Percentiles rank a stretch among this genome's conserved stretches.
Conservation (phyloP, 53 echinoderm and acorn worm species). For the Paracentrotus lividus region DNA sequence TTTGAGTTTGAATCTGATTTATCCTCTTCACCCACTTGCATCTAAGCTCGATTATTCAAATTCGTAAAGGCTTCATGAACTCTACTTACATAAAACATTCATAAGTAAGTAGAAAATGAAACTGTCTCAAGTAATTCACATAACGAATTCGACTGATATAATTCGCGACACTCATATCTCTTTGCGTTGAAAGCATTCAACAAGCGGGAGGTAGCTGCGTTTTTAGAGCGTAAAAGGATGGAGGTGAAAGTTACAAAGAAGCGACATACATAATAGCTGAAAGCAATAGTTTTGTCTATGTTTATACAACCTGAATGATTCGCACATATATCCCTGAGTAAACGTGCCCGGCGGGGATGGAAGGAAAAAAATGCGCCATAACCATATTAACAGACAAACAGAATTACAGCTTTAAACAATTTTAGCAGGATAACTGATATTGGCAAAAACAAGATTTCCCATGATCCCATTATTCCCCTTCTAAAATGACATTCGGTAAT, state of each 20-base stretch:
- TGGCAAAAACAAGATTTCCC: not conserved
- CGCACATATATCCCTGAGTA: not conserved
- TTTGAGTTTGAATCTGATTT: too few relatives aligned
- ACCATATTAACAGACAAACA: not conserved
- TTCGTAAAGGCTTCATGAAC: not conserved
- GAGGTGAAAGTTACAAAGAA: not conserved
- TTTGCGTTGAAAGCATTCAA: not conserved
- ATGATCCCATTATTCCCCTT: constrained; percentile 10
- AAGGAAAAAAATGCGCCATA: not conserved
- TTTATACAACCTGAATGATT: constrained; percentile 28
- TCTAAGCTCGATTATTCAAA: not conserved
- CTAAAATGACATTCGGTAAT: not conserved
- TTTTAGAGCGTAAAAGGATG: not conserved
- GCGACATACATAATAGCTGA: constrained; percentile 23
- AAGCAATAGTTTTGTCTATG: not conserved
- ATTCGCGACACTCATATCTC: not conserved
- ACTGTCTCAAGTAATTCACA: not conserved
- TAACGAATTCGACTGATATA: not conserved
- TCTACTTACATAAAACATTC: not conserved
- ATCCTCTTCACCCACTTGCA: not conserved
- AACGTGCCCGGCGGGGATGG: not conserved
- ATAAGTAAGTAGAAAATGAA: not conserved
- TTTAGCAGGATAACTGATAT: not conserved
- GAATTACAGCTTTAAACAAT: too few relatives aligned
- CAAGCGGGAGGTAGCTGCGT: not conserved